Percentiles rank a stretch among this genome's conserved stretches.
Evolutionary conservation across 2,888 invertebrate genomes (phyloP).

Genomic region (Callyntrura guangdongensis): DNA sequence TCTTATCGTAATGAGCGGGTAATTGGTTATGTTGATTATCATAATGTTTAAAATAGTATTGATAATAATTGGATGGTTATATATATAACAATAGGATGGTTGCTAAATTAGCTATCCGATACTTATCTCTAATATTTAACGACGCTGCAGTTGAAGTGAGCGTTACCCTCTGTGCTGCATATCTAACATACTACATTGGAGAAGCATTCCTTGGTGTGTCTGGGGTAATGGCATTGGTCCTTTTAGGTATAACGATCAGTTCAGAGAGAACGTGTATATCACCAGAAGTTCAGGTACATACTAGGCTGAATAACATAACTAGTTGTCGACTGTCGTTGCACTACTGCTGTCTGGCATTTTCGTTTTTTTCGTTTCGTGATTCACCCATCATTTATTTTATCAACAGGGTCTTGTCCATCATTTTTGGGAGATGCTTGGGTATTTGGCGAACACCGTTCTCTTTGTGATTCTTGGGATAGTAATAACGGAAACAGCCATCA

Average conservation of each 20-base stretch:
- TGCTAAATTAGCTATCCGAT: too few relatives aligned
- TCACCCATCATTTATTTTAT: too few relatives aligned
- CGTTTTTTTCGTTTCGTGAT: too few relatives aligned
- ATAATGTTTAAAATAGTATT: too few relatives aligned
- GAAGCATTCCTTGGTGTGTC: slow-evolving; percentile 85
- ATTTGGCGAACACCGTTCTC: slow-evolving; percentile 88
- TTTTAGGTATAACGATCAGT: slow-evolving; percentile 86
- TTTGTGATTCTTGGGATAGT: slow-evolving; percentile 89
- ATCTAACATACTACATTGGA: slow-evolving; percentile 86
- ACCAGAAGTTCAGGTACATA: too few relatives aligned
- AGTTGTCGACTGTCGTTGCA: too few relatives aligned
- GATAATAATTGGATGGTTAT: too few relatives aligned
- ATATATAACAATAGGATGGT: too few relatives aligned
- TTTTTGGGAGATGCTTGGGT: slow-evolving; percentile 86
- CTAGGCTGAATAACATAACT: too few relatives aligned
- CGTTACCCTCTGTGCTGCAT: slow-evolving; percentile 86
- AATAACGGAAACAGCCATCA: slow-evolving; percentile 87
- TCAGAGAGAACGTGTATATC: slow-evolving; percentile 86
- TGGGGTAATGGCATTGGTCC: slow-evolving; percentile 87
- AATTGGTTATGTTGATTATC: too few relatives aligned
- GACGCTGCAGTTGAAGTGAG: slow-evolving; percentile 86
- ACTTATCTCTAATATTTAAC: slow-evolving; percentile 86
- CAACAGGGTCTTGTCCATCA: slow-evolving; percentile 86
- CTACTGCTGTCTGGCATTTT: too few relatives aligned
- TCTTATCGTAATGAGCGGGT: slow-evolving; percentile 85